These are phyloP conservation scores for Drosophila pectinifera DNA, from an alignment of 1,140 invertebrate species.

Conservation along the genomic window DNA sequence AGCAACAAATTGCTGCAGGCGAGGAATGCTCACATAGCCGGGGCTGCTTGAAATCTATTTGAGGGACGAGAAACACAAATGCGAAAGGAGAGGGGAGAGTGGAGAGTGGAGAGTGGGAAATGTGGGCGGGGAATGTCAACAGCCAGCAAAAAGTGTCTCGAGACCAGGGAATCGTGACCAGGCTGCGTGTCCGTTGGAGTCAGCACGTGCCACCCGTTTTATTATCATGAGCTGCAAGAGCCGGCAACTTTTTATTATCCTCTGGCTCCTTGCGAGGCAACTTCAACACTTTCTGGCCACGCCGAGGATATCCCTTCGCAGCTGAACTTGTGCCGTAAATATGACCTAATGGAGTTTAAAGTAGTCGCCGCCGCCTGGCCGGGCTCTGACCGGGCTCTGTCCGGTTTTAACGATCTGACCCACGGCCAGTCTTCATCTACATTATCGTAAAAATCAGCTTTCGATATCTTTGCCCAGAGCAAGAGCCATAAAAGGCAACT, in stretches of 20 bases:
- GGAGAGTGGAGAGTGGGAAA: too few species aligned
- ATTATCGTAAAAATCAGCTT: constrained; percentile 79
- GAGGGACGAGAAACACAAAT: constrained; percentile 54
- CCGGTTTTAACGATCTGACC: constrained; percentile 60
- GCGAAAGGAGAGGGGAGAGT: background rate
- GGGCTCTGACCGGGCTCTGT: constrained; percentile 18
- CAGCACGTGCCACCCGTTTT: constrained; percentile 78
- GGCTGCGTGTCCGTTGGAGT: constrained; percentile 75
- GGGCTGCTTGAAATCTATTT: constrained; percentile 74
- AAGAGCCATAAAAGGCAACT: constrained; percentile 44
- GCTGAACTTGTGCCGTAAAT: constrained; percentile 67
- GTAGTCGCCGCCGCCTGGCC: constrained; percentile 46
- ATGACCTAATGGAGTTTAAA: constrained; percentile 80
- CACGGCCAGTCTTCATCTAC: constrained; percentile 55
- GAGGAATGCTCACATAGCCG: constrained; percentile 65
- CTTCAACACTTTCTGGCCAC: constrained; percentile 73
- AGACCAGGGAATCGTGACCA: constrained; percentile 67
- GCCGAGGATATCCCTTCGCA: constrained; percentile 11
- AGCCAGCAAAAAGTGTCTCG: constrained; percentile 54
- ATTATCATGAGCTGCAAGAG: constrained; percentile 73
- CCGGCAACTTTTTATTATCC: constrained; percentile 81
- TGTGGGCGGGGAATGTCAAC: constrained; percentile 70
- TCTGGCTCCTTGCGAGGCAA: constrained; percentile 38
- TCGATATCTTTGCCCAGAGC: constrained; percentile 44
- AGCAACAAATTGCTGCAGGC: constrained; percentile 79